Conservation (phyloP, 2,888 invertebrate genomes). For the Cynaeus angustus region DNA sequence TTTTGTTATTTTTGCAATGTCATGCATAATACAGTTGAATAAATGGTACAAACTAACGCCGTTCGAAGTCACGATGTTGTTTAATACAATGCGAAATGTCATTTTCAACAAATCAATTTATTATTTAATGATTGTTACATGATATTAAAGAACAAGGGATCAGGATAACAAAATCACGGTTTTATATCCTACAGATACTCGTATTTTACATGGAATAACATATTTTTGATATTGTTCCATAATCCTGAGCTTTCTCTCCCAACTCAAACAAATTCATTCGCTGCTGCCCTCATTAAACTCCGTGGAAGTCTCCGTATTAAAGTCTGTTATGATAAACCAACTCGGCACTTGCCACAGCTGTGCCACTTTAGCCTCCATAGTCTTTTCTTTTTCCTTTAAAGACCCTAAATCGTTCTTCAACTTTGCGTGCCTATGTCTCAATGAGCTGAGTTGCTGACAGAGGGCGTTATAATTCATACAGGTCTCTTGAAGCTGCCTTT, state of each 20-base stretch:
- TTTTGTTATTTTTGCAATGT: too few relatives aligned
- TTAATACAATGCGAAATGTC: too few relatives aligned
- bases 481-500: conserved; percentile 64
- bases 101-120: too few relatives aligned
- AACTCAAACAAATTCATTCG: conserved; percentile 36
- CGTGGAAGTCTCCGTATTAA: conserved; percentile 55
- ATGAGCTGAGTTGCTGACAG: conserved; percentile 64
- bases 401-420: conserved; percentile 64
- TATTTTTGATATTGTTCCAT: conserved; percentile 1
- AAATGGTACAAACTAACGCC: too few relatives aligned
- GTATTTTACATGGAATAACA: too few relatives aligned
- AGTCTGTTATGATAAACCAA: conserved; percentile 67
- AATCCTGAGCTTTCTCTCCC: conserved; percentile 4
- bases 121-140: too few relatives aligned
- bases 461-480: conserved; percentile 63
- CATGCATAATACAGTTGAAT: too few relatives aligned
- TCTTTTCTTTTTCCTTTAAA: conserved; percentile 65
- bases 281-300: conserved; percentile 55
- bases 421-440: conserved; percentile 66
- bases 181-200: too few relatives aligned
- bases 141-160: too few relatives aligned
- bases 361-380: conserved; percentile 65
- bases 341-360: conserved; percentile 70
- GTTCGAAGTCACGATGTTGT: too few relatives aligned
- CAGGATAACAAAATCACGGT: too few relatives aligned